Base-by-base conservation (phyloP, 2,888 invertebrate genomes). In the Sinhomidia bicolor region DNA sequence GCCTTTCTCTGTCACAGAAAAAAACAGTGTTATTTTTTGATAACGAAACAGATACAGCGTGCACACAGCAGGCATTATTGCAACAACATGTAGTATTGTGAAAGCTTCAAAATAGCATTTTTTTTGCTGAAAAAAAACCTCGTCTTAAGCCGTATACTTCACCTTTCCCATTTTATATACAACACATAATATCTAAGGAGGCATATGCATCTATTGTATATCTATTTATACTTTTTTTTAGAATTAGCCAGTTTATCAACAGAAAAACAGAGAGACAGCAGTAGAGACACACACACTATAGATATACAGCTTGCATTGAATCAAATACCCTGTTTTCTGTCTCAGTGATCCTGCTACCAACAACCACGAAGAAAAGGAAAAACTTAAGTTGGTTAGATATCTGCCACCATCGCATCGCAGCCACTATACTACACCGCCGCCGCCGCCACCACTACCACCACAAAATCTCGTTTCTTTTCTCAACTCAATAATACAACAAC, bases 281-380 rank as follows among this genome's bases (percentile, higher is more conserved):
- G 36, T 23, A 32, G 5, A 9, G 14, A 26, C 20, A 20, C 20
- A 12, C n/a, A 62, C 20, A 23, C n/a, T 51, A 51, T 26, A 5
- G 62, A n/a, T 71, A 17, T 23, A 62, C 29, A 14, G 47, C 10
- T n/a, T 14, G 23, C 12, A 74, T 12, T 23, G 57, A 57, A 17
- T n/a, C 26, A 29, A 32, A 57, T 44, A 7, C 32, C 44, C 62
- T 12, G 65, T 85, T 85, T 85, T 85, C 47, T 78, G 65, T 78
- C 62, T 54, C 78, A 68, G n/a, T 26, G 78, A 78, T 85, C 85
- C 36, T 62, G 2, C 10, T 29, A 23, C 62, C 5, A 74, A 84
- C 57, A 57, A 74, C 47, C 12, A 29, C 12, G 20, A 68, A 47
- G 68, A 36, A 68, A 62, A 20, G 23, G 17, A 14, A 65, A 65